These are phyloP conservation scores for Stegana nigrithorax DNA, from an alignment of 2,888 invertebrate genomes.

Conservation along the genomic window DNA sequence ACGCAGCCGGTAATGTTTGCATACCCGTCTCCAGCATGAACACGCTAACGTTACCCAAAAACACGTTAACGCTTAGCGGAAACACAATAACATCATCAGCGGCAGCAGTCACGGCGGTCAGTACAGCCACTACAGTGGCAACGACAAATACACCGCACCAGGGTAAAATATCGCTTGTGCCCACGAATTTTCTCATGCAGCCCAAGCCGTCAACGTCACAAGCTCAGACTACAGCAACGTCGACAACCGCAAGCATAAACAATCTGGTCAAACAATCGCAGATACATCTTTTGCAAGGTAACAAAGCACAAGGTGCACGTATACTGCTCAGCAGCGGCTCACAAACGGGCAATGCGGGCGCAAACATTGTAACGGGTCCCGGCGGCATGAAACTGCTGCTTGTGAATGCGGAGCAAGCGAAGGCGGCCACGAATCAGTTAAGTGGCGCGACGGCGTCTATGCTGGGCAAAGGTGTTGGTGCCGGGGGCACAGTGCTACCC, in stretches of 20 bases:
- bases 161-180: constrained; percentile 68
- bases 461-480: constrained; percentile 15
- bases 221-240: constrained; percentile 29
- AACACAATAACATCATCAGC: constrained; percentile 24
- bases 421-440: constrained; percentile 42
- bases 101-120: constrained; percentile 32
- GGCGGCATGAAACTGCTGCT: constrained; percentile 67
- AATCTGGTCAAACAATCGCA: constrained; percentile 38
- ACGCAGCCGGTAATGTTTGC: constrained; percentile 38
- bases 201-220: too few relatives aligned
- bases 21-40: constrained; percentile 39
- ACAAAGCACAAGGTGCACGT: constrained; percentile 42
- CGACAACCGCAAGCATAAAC: too few relatives aligned
- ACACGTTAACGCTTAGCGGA: too few relatives aligned
- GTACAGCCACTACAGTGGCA: constrained; percentile 32
- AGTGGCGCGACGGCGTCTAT: constrained; percentile 30
- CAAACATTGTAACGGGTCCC: constrained; percentile 50
- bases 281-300: constrained; percentile 47
- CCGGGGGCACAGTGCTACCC: constrained; percentile 19
- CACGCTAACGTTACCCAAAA: constrained; percentile 24
- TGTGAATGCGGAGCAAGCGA: constrained; percentile 65
- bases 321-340: constrained; percentile 47
- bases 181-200: constrained; percentile 67
- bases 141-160: constrained; percentile 32
- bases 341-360: constrained; percentile 38